Evolutionary conservation across 2,113 vertebrate genomes (phyloP).

Genomic region (Crotalus helleri): DNA sequence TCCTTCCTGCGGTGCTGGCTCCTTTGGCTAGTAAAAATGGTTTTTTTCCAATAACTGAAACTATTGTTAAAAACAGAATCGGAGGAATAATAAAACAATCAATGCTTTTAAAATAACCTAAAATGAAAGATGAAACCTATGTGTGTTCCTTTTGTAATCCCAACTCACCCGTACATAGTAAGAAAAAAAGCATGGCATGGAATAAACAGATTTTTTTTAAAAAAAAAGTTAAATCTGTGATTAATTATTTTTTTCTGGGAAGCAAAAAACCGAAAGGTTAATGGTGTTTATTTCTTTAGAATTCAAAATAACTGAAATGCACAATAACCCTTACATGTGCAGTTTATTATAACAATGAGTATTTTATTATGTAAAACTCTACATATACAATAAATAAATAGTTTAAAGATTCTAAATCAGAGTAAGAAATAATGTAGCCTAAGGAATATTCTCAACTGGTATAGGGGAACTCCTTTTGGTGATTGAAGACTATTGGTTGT

Average conservation of each 20-base stretch:
- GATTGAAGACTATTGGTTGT: background rate
- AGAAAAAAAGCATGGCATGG: background rate
- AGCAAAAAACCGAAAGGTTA: background rate
- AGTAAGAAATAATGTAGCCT: background rate
- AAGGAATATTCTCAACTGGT: background rate
- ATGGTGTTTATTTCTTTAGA: background rate
- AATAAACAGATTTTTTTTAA: background rate
- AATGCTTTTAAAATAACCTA: background rate
- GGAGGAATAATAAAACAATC: background rate
- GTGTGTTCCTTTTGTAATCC: background rate
- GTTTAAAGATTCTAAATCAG: background rate
- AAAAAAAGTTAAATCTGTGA: background rate
- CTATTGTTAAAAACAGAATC: background rate
- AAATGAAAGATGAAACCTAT: background rate
- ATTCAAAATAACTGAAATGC: background rate
- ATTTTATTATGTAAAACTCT: background rate
- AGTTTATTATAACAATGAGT: background rate
- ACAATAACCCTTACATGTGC: background rate
- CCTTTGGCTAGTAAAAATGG: slow-evolving; percentile 3
- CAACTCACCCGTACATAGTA: background rate
- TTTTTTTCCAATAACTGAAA: background rate
- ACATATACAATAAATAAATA: background rate
- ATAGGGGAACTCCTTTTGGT: background rate
- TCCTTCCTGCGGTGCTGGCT: background rate
- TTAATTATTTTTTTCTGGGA: background rate